These are phyloP conservation scores for Collichthys lucidus DNA, from an alignment of 2,113 vertebrate genomes.

Conservation along the genomic window DNA sequence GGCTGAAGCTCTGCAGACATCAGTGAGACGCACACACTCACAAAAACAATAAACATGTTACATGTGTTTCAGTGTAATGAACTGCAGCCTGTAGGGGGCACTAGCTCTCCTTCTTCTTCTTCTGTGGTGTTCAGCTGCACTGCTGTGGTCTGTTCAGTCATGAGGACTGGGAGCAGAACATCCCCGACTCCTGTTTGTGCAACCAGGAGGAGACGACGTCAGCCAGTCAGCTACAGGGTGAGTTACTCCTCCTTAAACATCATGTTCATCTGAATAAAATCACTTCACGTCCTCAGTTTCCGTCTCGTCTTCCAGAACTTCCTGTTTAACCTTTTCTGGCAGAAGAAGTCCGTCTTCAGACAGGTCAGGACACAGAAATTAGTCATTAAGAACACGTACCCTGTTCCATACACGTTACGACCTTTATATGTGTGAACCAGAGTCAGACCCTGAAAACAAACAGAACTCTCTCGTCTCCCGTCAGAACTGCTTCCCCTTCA, in stretches of 20 bases:
- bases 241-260: neutral
- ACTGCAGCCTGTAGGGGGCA: neutral
- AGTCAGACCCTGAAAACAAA: no score
- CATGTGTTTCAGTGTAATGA: neutral
- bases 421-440: no score
- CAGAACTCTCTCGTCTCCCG: no score
- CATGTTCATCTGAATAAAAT: no score
- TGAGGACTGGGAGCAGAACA: slow-evolving; percentile 14
- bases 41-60: no score
- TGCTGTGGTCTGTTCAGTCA: slow-evolving; percentile 48
- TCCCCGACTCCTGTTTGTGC: slow-evolving; percentile 39
- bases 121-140: slow-evolving; percentile 24
- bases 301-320: slow-evolving; percentile 6
- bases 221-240: neutral
- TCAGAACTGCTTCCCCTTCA: slow-evolving; percentile 3
- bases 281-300: neutral
- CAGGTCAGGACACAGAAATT: neutral
- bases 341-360: slow-evolving; percentile 4
- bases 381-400: no score
- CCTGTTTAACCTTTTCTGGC: neutral
- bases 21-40: neutral
- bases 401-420: no score
- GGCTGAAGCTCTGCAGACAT: slow-evolving; percentile 1
- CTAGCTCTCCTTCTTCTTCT: neutral
- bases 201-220: neutral